Evolutionary conservation across 2,888 invertebrate species (phyloP).

Genomic region (Rapana venosa): DNA sequence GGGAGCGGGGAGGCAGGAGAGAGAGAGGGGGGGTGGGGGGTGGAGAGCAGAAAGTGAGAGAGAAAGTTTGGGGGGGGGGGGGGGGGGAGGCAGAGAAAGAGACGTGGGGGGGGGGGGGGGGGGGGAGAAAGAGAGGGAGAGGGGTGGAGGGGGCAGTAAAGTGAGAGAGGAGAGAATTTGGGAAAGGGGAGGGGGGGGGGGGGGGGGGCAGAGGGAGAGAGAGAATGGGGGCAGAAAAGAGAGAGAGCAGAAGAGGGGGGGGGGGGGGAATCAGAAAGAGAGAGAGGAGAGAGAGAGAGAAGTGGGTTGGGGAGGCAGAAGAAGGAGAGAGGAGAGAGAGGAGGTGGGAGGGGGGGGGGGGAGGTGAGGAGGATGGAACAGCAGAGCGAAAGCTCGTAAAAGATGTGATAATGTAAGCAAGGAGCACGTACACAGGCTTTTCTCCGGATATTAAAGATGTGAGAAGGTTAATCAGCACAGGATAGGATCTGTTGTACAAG

Average conservation of each 20-base stretch:
- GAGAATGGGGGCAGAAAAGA: not conserved
- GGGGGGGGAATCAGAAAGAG: too few relatives aligned
- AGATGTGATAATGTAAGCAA: slow-evolving; percentile 12
- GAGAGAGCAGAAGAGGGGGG: too few relatives aligned
- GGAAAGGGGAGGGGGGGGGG: too few relatives aligned
- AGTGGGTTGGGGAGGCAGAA: too few relatives aligned
- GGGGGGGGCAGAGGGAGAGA: not conserved
- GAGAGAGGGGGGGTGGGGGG: not conserved
- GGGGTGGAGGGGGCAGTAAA: not conserved
- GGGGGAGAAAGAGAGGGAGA: slow-evolving; percentile 15
- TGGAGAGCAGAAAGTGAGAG: not conserved
- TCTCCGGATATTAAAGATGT: not conserved
- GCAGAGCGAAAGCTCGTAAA: not conserved
- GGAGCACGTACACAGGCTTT: not conserved
- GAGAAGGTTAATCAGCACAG: too few relatives aligned
- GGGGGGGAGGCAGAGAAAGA: not conserved
- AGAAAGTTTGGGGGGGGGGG: not conserved
- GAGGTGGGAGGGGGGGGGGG: too few relatives aligned
- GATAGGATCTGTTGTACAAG: too few relatives aligned
- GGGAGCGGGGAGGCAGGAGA: not conserved
- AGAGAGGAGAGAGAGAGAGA: too few relatives aligned
- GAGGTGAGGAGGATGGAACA: not conserved
- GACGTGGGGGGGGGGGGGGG: not conserved
- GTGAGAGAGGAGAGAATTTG: not conserved
- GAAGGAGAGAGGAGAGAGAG: too few relatives aligned